A percentile compares a stretch with the other conserved stretches of the same genome.
phyloP scores from a whole-genome alignment of 2,113 vertebrate genomes.

The Gorsachius goisagi region DNA sequence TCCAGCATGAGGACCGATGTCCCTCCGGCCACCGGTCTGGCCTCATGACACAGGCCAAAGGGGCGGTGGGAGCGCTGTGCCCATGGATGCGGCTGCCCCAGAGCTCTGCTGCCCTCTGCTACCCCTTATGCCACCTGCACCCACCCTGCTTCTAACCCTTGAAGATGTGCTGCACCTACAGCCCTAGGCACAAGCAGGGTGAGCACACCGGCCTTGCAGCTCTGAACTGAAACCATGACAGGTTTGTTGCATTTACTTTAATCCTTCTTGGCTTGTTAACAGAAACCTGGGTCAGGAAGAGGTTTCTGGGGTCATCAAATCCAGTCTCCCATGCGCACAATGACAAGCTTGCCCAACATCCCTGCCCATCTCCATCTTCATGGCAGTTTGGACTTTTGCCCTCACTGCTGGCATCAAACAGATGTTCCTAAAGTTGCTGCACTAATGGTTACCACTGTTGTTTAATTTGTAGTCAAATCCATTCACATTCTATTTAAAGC shows the following conservation, averaged over 20 bases:
- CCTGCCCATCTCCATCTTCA: background rate
- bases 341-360: background rate
- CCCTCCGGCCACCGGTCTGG: background rate
- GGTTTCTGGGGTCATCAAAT: background rate
- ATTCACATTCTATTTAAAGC: background rate
- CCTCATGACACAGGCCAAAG: background rate
- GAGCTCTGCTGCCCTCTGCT: background rate
- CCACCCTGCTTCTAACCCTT: background rate
- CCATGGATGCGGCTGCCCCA: background rate
- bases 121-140: background rate
- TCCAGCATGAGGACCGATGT: fast-evolving
- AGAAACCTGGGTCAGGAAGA: background rate
- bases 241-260: background rate
- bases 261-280: background rate
- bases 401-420: background rate
- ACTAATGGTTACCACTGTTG: background rate
- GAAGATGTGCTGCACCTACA: background rate
- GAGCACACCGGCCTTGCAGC: fast-evolving
- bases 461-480: background rate
- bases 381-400: background rate
- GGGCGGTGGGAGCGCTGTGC: background rate
- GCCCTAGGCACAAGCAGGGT: background rate
- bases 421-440: background rate
- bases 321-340: background rate
- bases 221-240: background rate